Evolutionary conservation across 2,888 invertebrate species (phyloP), one percentile per base, ranked within the genome.

Genomic region (Sinhomidia bicolor): DNA sequence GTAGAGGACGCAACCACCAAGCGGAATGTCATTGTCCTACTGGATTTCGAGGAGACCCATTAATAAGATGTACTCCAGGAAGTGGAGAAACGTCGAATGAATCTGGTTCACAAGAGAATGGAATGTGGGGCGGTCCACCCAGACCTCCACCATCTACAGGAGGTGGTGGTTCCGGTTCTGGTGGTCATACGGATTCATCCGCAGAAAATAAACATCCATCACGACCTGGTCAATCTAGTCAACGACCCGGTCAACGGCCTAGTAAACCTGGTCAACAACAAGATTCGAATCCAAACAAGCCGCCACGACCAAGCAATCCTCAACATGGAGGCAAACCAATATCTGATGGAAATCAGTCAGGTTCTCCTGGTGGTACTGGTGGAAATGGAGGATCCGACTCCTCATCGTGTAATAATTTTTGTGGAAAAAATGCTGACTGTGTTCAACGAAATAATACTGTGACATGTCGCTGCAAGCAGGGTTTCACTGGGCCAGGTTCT

Each of bases 391-490:
- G 68, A n/a, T 68, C 54, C 29, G 62, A 10, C 2, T 17, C 17
- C 1, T 7, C 23, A 5, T 85, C 88, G 3, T 90, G 90, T 41
- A 12, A 23, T 6, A 54, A 79, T n/a, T 87, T 84, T 10, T 90
- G 90, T 78, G 90, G 89, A 0, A 89, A 74, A 54, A 86, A 89
- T 57, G 86, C 90, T 9, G 54, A 80, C 10, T 90, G 90, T 47
- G 29, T 74, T 26, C 84, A 76, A 41, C 32, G 89, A 62, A 90
- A 90, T 32, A 80, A 65, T 44, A 90, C 90, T 0, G 68, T 90
- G 1, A 89, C 89, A 14, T 90, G 90, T 51, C 87, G 88, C 51
- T 90, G 90, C 36, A 88, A 76, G 20, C 44, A 41, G 62, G 78
- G 81, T 0, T 85, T 41, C 14, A 88, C 85, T 3, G 90, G 85